Conservation (phyloP, 2,797 vertebrate species). For the Ispidina lecontei region DNA sequence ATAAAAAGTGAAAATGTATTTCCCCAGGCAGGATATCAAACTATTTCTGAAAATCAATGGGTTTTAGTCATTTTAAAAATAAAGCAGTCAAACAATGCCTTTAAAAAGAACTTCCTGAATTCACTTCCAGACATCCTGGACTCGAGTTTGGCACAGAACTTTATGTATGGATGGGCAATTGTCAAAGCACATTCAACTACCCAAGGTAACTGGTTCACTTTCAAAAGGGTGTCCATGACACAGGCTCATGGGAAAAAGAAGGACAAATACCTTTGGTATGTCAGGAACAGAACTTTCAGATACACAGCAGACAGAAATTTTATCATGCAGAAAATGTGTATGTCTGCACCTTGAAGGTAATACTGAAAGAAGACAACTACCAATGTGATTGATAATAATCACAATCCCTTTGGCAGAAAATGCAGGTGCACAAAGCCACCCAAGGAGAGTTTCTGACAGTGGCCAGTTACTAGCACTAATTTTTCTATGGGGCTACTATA, state of each 20-base stretch:
- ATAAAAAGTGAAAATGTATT: conserved; percentile 59
- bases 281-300: not conserved
- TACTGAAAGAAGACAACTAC: not conserved
- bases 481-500: not conserved
- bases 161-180: not conserved
- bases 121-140: conserved; percentile 11
- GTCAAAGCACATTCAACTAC: not conserved
- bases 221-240: not conserved
- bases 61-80: conserved; percentile 40
- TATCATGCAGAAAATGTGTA: not conserved
- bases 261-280: not conserved
- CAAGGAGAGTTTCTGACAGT: not conserved
- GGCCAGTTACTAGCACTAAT: not conserved
- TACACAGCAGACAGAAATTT: not conserved
- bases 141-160: not conserved
- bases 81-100: conserved; percentile 38
- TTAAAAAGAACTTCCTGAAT: conserved; percentile 50
- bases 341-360: not conserved
- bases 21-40: conserved; percentile 62
- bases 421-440: not conserved
- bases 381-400: not conserved
- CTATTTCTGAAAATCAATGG: conserved; percentile 54
- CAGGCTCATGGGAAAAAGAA: not conserved
- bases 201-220: not conserved
- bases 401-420: not conserved